Percentiles rank a stretch among this genome's conserved stretches.
Evolutionary conservation across 35 echinoderm and acorn worm species (phyloP).

Genomic region (Apostichopus californicus): DNA sequence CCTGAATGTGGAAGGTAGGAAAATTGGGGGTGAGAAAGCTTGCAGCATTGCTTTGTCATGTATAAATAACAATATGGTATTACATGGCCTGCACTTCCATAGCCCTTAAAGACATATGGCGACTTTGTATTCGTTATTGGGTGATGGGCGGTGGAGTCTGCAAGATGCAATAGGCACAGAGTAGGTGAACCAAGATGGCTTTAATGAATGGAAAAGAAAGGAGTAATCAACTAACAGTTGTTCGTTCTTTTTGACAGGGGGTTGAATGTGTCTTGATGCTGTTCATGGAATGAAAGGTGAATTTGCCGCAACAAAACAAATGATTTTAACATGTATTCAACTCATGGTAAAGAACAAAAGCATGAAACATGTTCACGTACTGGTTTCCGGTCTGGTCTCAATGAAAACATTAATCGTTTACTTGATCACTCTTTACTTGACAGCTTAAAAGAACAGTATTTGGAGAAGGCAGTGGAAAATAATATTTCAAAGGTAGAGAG

Average conservation of each 20-base stretch:
- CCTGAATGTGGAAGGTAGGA: conserved; percentile 23
- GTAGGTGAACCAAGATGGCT: conserved; percentile 40
- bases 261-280: conserved; percentile 55
- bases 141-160: conserved; percentile 42
- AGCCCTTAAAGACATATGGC: conserved; percentile 39
- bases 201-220: not conserved
- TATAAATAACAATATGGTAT: conserved; percentile 31
- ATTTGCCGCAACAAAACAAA: conserved; percentile 11
- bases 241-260: conserved; percentile 24
- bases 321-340: conserved; percentile 24
- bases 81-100: conserved; percentile 37
- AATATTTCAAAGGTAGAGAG: not conserved
- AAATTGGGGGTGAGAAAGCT: conserved; percentile 23
- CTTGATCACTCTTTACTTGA: conserved; percentile 17
- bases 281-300: conserved; percentile 32
- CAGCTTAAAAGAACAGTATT: conserved; percentile 10
- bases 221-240: not conserved
- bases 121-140: conserved; percentile 51
- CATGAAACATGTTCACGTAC: conserved; percentile 13
- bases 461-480: not conserved
- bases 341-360: not conserved
- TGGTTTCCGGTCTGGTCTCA: conserved; percentile 35
- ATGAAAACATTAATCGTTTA: not conserved
- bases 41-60: conserved; percentile 10
- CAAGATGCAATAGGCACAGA: conserved; percentile 18